phyloP scores from a whole-genome alignment of 2,113 vertebrate species.

The Ictalurus furcatus region DNA sequence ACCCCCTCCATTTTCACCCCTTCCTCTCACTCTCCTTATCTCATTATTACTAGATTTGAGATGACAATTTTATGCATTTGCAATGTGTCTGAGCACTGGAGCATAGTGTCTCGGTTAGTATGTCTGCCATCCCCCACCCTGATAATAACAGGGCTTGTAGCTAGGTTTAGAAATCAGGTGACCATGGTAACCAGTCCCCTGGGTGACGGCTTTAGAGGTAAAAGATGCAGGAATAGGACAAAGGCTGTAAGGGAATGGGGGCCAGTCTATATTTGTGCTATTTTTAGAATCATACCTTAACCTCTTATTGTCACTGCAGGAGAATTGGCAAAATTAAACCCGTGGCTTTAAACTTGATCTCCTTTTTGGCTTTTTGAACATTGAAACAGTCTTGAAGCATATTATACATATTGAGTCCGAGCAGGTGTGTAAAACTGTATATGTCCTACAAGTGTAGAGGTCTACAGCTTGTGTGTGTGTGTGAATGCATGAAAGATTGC shows the following conservation, averaged over 20 bases:
- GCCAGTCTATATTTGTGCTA: not conserved
- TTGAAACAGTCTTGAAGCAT: constrained; percentile 55
- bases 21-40: not conserved
- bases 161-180: constrained; percentile 43
- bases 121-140: constrained; percentile 43
- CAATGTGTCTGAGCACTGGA: not conserved
- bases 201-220: constrained; percentile 15
- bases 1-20: not conserved
- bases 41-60: not conserved
- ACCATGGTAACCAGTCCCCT: constrained; percentile 44
- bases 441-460: not conserved
- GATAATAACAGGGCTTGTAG: constrained; percentile 23
- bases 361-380: constrained; percentile 28
- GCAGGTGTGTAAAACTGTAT: not conserved
- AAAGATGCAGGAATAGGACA: constrained; percentile 26
- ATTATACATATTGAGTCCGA: not conserved
- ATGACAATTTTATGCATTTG: constrained; percentile 16
- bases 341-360: not conserved
- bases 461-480: not conserved
- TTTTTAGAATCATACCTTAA: constrained; percentile 40
- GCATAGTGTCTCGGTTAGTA: constrained; percentile 37
- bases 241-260: not conserved
- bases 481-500: not conserved
- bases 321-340: not conserved
- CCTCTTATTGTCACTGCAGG: not conserved